Evolutionary conservation across 2,888 invertebrate genomes (phyloP), one percentile per base, ranked within the genome.

Genomic region (Abscondita cerata): DNA sequence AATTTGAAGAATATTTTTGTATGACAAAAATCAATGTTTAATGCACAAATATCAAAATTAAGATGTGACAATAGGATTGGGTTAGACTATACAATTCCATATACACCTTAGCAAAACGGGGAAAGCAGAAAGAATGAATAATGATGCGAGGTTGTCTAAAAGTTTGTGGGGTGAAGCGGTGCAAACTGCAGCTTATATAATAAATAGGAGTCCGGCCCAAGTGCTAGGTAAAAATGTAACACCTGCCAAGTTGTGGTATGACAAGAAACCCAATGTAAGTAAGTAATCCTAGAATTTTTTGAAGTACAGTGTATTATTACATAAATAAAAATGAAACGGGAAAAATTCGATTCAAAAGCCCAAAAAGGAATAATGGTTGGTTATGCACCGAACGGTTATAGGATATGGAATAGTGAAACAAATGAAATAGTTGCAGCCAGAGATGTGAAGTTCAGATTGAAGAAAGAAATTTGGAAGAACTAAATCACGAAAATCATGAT

Each of bases 271-370:
- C 1, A 41, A 41, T 41, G 6, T 41, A 41, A 18, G 16, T 16
- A 41, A 41, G 13, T 9, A 8, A 9, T n/a, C n/a, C n/a, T n/a
- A 4, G 12, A 4, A 36, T 36, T 36, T 36, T 36, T 36, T 4
- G 36, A 36, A 36, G 36, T 36, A 36, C 11, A 8, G 36, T 11
- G 12, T 36, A 36, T 36, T 5, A 11, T 25, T 6, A 25, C 11
- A 36, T 36, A 8, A n/a, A 6, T 6, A 25, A 25, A 25, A 25
- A 6, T 4, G 6, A 25, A 25, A 25, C 2, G 41, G 4, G 41
- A 41, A 41, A 41, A 41, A 41, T 41, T 41, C 15, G 41, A 41
- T 41, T 9, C 13, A 13, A 41, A 41, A 41, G 15, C 18, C 6
- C 3, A 13, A 41, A 41, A 13, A 15, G 6, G 41, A 13, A 18